A percentile compares a stretch with the other conserved stretches of the same genome.
These are phyloP conservation scores for Dynastes tityus DNA, from an alignment of 2,888 invertebrate genomes.

Conservation along the genomic window DNA sequence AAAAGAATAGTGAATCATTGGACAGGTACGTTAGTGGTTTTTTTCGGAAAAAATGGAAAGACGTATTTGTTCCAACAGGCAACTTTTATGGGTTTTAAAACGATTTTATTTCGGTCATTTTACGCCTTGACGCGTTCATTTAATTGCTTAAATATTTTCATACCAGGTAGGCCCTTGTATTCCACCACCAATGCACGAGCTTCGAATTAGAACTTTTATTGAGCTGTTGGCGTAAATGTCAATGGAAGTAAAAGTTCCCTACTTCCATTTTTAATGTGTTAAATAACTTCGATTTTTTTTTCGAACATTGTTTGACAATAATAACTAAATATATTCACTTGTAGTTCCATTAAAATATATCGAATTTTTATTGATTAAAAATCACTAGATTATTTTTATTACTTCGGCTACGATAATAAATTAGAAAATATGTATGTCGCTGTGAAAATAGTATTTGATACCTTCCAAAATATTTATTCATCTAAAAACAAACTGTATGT, in stretches of 20 bases:
- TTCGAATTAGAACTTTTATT: no score
- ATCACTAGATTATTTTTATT: no score
- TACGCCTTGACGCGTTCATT: not conserved
- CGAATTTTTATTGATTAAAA: no score
- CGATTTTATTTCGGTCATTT: not conserved
- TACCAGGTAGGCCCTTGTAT: no score
- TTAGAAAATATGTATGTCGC: not conserved
- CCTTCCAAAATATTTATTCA: slow-evolving; percentile 7
- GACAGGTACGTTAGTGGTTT: not conserved
- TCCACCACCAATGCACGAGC: no score
- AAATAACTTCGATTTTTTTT: no score
- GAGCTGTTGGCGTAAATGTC: no score
- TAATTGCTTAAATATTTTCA: not conserved
- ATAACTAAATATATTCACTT: no score
- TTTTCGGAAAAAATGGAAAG: not conserved
- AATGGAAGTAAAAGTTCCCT: no score
- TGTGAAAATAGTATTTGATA: slow-evolving; percentile 17
- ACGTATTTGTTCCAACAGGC: not conserved
- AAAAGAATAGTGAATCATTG: not conserved
- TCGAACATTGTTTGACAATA: no score
- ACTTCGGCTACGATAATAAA: not conserved
- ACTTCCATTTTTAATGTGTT: no score
- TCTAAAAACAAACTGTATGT: slow-evolving; percentile 33
- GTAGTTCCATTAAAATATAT: no score
- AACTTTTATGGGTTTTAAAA: slow-evolving; percentile 4